Base-by-base conservation (phyloP, 1,140 invertebrate genomes). In the Ostrea edulis region DNA sequence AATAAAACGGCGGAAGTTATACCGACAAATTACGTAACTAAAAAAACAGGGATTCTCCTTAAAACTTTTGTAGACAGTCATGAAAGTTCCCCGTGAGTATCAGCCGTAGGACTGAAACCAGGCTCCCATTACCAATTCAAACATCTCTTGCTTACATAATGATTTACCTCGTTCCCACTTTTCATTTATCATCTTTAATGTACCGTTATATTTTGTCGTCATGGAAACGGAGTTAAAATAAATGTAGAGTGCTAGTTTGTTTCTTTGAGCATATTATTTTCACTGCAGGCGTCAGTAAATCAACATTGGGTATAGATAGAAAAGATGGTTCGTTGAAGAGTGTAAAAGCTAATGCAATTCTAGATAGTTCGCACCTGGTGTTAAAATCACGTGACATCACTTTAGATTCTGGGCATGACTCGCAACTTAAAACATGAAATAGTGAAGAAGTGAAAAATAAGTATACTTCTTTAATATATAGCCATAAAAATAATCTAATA, bases 191-290 rank as follows among this genome's bases (percentile, higher is more conserved):
- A 77, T 77, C 68, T 77, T 29, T 35, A 77, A 77, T 77, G 68
- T 77, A 35, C 25, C 29, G 68, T 77, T 29, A 77, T 77, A 77
- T 77, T 77, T 35, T 29, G 29, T 77, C 68, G 68, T 29, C 68
- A 77, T 77, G 68, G 68, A 77, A 77, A 77, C 68, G 68, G 68
- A 77, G 68, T 77, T 77, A 77, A 77, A 77, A 77, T 77, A 77
- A 77, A 77, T 77, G 68, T 9, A 25, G 68, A 77, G 68, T 77
- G 22, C 35, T 29, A 77, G 68, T 77, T 77, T 77, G 68, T 77
- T 77, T 77, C 68, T 29, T 29, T 44, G 22, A 77, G 68, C 29
- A 77, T 77, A 77, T 77, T 77, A 77, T 77, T 77, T 77, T 77
- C 68, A 2, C 68, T 25, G 68, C 68, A 77, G 68, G 68, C 68